Percentiles rank a stretch among this genome's conserved stretches.
phyloP scores from a whole-genome alignment of 2,797 vertebrate genomes.

The Megalops cyprinoides region DNA sequence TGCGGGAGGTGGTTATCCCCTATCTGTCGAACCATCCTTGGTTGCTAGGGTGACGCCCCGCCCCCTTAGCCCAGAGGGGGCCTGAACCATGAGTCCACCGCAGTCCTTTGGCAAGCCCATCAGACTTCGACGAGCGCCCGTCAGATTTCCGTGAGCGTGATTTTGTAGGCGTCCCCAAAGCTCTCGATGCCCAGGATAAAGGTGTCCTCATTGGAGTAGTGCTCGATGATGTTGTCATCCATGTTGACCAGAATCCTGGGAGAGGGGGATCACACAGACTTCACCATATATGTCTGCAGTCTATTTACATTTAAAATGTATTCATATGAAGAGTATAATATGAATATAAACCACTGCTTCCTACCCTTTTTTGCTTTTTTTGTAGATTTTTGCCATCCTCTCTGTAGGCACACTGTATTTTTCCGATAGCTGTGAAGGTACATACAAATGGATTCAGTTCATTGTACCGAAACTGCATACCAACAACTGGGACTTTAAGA shows the following conservation, averaged over 20 bases:
- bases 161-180: slow-evolving; percentile 79
- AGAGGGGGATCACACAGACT: not conserved
- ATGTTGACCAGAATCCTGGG: slow-evolving; percentile 93
- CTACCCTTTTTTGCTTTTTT: slow-evolving; percentile 98
- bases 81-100: not conserved
- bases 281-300: not conserved
- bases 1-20: not conserved
- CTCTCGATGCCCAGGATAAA: slow-evolving; percentile 91
- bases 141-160: slow-evolving; percentile 94
- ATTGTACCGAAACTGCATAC: not conserved
- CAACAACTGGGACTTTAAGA: not conserved
- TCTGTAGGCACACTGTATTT: slow-evolving; percentile 87
- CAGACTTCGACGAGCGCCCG: too few relatives aligned
- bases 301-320: not conserved
- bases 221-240: slow-evolving; percentile 97
- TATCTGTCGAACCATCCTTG: not conserved
- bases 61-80: not conserved
- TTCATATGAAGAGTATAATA: not conserved
- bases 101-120: not conserved
- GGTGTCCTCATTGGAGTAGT: slow-evolving; percentile 96
- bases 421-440: slow-evolving; percentile 85
- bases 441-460: not conserved
- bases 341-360: slow-evolving; percentile 43
- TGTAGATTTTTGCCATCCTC: slow-evolving; percentile 91
- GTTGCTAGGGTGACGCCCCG: not conserved